A percentile compares a stretch with the other conserved stretches of the same genome.
Conservation (phyloP, 2,113 vertebrate genomes). For the Sturnira hondurensis region DNA sequence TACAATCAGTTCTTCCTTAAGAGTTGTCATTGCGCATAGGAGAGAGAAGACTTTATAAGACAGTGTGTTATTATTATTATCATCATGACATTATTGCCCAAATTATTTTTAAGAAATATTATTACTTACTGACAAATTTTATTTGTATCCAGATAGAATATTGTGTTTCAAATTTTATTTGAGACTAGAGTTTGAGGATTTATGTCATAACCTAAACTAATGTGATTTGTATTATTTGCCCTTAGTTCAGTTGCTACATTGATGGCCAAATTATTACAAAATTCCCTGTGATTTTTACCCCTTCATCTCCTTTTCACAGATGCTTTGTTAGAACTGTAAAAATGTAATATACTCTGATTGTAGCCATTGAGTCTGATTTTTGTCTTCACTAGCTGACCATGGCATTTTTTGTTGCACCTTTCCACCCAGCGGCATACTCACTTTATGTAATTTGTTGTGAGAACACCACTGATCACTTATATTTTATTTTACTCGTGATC, state of each 20-base stretch:
- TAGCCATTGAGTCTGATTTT: neutral
- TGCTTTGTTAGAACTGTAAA: neutral
- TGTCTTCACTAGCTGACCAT: neutral
- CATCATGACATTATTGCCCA: neutral
- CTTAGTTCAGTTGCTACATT: neutral
- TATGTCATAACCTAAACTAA: neutral
- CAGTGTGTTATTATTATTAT: neutral
- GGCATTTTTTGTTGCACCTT: neutral
- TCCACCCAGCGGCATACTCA: neutral
- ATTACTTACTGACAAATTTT: neutral
- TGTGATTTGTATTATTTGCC: neutral
- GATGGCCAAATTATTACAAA: neutral
- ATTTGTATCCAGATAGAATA: neutral
- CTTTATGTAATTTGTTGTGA: neutral
- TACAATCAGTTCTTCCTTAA: too few relatives aligned
- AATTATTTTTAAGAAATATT: neutral
- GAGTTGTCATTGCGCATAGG: too few relatives aligned
- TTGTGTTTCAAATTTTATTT: neutral
- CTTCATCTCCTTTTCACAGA: neutral
- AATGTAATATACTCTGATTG: neutral
- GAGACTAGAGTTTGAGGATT: neutral
- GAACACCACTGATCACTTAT: neutral
- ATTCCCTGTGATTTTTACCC: neutral
- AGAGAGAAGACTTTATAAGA: neutral
- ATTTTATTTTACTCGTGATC: neutral